Evolutionary conservation across 2,113 vertebrate genomes (phyloP).

Genomic region (Trichechus manatus): DNA sequence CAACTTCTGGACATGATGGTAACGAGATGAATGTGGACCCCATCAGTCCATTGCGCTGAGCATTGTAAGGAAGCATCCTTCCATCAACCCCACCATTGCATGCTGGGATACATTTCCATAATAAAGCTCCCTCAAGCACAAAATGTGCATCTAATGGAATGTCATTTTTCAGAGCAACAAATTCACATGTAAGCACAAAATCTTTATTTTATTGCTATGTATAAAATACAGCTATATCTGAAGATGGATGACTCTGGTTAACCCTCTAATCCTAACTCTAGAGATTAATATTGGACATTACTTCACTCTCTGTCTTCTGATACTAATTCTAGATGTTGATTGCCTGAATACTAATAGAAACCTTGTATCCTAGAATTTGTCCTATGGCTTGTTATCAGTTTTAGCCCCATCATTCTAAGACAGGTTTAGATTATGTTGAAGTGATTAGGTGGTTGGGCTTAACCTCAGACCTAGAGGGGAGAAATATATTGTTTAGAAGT

Average conservation of each 20-base stretch:
- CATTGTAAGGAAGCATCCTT: neutral
- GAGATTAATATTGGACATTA: constrained; percentile 42
- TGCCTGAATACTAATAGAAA: neutral
- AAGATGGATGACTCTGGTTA: neutral
- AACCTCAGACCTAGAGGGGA: neutral
- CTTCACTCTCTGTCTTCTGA: constrained; percentile 67
- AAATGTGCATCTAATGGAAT: constrained; percentile 57
- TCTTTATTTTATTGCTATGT: constrained; percentile 56
- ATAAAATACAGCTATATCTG: constrained; percentile 11
- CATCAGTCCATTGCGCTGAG: neutral
- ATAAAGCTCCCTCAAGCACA: neutral
- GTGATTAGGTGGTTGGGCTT: neutral
- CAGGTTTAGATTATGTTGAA: neutral
- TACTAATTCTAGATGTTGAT: constrained; percentile 36
- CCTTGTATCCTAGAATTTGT: neutral
- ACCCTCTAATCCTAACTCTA: constrained; percentile 17
- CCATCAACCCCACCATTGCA: neutral
- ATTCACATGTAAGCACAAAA: constrained; percentile 68
- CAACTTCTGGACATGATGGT: neutral
- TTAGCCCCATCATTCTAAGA: neutral
- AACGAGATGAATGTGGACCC: neutral
- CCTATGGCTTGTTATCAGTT: neutral
- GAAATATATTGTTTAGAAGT: neutral
- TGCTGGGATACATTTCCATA: neutral
- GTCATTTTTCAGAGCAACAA: constrained; percentile 63